A percentile compares a stretch with the other conserved stretches of the same genome.
Conservation (phyloP, 2,113 vertebrate species). For the Erpornis zantholeuca region DNA sequence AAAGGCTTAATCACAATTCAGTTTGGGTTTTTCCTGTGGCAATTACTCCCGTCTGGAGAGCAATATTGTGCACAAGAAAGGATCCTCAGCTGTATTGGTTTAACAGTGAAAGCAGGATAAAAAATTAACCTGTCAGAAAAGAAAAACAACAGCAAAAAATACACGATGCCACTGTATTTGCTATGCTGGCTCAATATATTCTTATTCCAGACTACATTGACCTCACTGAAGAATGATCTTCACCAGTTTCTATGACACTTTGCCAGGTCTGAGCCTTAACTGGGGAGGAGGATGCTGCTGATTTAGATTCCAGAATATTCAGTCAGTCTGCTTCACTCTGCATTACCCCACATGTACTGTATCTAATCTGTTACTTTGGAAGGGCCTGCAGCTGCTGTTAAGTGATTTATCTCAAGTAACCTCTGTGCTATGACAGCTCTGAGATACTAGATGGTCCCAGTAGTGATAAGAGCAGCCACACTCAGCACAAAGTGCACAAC, state of each 20-base stretch:
- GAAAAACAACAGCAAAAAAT: conserved; percentile 28
- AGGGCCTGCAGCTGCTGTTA: conserved; percentile 42
- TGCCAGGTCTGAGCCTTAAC: neutral
- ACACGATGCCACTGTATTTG: neutral
- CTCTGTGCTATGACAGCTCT: conserved; percentile 59
- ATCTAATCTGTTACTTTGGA: conserved; percentile 52
- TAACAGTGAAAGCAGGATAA: neutral
- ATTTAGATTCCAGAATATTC: conserved; percentile 48
- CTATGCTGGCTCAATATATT: conserved; percentile 20
- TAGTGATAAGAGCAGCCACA: conserved; percentile 35
- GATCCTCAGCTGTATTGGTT: neutral
- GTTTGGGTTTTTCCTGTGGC: neutral
- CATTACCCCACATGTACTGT: conserved; percentile 20
- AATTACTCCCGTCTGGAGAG: neutral
- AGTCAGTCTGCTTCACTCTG: conserved; percentile 25
- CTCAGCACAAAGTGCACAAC: conserved; percentile 38
- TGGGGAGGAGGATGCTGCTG: neutral
- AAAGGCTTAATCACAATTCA: neutral
- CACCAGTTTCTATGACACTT: neutral
- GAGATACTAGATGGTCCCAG: conserved; percentile 38
- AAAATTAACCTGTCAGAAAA: conserved; percentile 32
- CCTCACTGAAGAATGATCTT: conserved; percentile 39
- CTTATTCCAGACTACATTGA: conserved; percentile 10
- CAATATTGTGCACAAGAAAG: neutral
- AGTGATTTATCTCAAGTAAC: conserved; percentile 67